Evolutionary conservation across 2,113 vertebrate genomes (phyloP), one percentile per base, ranked within the genome.

Genomic region (Harpagus bidentatus): DNA sequence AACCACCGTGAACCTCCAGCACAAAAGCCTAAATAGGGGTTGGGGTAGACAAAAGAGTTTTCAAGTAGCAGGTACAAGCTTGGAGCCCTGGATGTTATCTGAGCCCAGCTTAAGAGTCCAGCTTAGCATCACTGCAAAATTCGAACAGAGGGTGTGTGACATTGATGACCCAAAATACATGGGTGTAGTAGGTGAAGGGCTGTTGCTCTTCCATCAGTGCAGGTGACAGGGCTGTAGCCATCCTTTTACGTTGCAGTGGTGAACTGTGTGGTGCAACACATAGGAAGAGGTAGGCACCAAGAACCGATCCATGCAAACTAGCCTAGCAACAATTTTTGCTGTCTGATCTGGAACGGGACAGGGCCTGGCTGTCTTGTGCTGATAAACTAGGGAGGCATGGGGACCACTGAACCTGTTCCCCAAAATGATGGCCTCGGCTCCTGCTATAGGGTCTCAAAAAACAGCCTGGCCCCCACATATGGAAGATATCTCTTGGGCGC

Each of bases 1-100:
- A 79, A 42, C 2, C 20, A 26, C 7, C 0, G 0, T 25, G 23
- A 82, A 28, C 22, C 4, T 62, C 34, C 31, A 22, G 47, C 14
- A 20, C 9, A 22, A 67, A 84, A 72, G 15, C 5, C 3, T 36
- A 10, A 50, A 52, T 12, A 50, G 4, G 16, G 4, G 19, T 22
- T 36, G n/a, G 12, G 28, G 19, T 34, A 16, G 16, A 21, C 31
- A 23, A 31, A 59, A 62, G 19, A 25, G 18, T 63, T 94, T 91
- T 45, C 22, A 48, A 56, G 25, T 10, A 26, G 21, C 23, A 63
- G 26, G 13, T 40, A 32, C 13, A 52, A 88, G 11, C 5, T 72
- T 72, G 66, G 16, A 21, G 42, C 0, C 4, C 7, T 74, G 59
- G 42, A 17, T 69, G 2, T 86, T 55, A 5, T 18, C 36, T 78